These are phyloP conservation scores for Spinus pinus DNA, from an alignment of 2,797 vertebrate species.

Conservation along the genomic window DNA sequence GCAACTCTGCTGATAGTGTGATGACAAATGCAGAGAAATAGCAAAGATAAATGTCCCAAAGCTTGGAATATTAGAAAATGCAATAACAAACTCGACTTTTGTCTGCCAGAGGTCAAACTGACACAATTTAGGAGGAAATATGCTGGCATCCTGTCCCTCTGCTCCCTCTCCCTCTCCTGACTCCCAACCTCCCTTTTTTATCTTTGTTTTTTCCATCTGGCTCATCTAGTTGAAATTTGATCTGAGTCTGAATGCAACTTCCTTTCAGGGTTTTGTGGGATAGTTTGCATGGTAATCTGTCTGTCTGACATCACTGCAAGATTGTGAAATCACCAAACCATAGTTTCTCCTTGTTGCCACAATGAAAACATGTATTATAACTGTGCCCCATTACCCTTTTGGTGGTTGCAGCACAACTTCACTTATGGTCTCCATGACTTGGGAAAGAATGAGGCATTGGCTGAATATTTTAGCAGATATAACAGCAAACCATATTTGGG, in stretches of 20 bases:
- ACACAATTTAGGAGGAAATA: background rate
- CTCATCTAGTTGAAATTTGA: background rate
- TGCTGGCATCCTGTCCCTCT: background rate
- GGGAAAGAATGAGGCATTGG: background rate
- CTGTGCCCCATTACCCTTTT: background rate
- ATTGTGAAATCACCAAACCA: constrained; percentile 4
- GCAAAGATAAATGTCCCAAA: background rate
- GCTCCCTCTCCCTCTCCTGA: no score
- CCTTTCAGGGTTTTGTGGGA: background rate
- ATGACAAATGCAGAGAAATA: background rate
- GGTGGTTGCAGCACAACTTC: background rate
- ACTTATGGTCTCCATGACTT: background rate
- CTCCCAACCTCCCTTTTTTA: background rate
- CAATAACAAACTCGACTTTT: background rate
- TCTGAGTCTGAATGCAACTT: background rate
- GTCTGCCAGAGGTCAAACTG: background rate
- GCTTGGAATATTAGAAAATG: background rate
- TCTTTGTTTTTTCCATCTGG: constrained; percentile 15
- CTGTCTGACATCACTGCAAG: background rate
- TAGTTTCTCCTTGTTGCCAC: background rate
- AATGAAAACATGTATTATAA: background rate
- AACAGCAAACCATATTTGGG: background rate
- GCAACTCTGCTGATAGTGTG: background rate
- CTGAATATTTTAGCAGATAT: background rate
- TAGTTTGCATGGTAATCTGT: background rate